Base-by-base conservation (phyloP, 2,888 invertebrate species). In the Leucophora obtusa region DNA sequence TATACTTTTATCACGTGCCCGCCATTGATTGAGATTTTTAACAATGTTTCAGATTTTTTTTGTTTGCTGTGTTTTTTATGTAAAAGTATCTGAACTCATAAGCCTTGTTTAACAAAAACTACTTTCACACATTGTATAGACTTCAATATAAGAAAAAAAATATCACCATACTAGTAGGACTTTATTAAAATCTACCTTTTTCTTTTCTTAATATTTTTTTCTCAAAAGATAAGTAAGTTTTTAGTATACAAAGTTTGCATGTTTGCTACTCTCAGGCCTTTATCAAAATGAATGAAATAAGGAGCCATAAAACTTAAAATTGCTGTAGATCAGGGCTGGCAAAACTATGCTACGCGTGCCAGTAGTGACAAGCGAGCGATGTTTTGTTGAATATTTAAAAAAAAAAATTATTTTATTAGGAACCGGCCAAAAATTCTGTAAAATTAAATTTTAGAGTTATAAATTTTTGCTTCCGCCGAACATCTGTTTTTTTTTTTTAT, bases 151-250 rank as follows among this genome's bases (percentile, higher is more conserved):
- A 11, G 28, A 17, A 38, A 11, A 43, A 43, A 47, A 62, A 71
- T 58, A 77, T 77, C 69, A 76, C 69, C 56, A 70, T 56, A 76
- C 50, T 62, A 70, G 63, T 65, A 79, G 74, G 69, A 79, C 43
- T 73, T 73, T 69, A 73, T 63, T 56, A 69, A 72, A 73, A 65
- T 51, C 74, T 58, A 79, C 79, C 79, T 79, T 79, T 79, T 79
- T 74, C 79, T 79, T 79, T 63, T 28, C 24, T 60, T 62, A 10
- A 53, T 50, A 62, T 38, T 28, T 28, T 28, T 28, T 28, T 28
- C 1, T 28, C 6, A 11, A 38, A 38, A 38, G 38, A 38, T 38
- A 38, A 38, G 2, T 11, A 38, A 38, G 38, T 11, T 38, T 38
- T 38, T 14, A 38, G n/a, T 38, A 38, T 38, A 38, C 38, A 38